Evolutionary conservation across 2,113 vertebrate species (phyloP).

Genomic region (Theristicus caerulescens): DNA sequence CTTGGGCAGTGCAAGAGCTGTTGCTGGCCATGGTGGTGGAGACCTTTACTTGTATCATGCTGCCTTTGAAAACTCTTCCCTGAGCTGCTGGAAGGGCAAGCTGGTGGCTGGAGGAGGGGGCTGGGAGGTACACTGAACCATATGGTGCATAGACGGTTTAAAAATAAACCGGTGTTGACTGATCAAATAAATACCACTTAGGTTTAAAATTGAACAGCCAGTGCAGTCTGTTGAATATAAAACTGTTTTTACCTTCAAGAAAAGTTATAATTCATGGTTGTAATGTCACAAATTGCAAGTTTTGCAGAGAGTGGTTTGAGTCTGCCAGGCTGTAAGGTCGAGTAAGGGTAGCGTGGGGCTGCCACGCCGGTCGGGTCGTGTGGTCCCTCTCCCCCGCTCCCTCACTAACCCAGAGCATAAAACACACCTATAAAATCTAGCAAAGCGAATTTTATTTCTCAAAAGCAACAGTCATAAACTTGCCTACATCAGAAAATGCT

Average conservation of each 20-base stretch:
- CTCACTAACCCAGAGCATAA: not conserved
- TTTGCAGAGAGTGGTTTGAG: not conserved
- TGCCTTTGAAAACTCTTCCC: not conserved
- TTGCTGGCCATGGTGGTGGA: not conserved
- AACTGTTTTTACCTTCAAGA: constrained; percentile 37
- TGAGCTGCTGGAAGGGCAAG: constrained; percentile 7
- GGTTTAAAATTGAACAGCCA: constrained; percentile 27
- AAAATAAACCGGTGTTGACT: constrained; percentile 54
- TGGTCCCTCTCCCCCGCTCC: not conserved
- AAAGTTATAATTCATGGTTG: constrained; percentile 41
- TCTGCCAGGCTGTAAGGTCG: not conserved
- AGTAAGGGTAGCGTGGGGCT: not conserved
- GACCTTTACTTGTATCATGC: not conserved
- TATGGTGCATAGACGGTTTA: not conserved
- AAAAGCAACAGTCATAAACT: not conserved
- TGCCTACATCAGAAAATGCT: not conserved
- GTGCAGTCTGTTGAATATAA: constrained; percentile 40
- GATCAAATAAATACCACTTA: constrained; percentile 64
- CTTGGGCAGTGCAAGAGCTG: not conserved
- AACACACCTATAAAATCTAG: not conserved
- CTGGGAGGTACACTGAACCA: constrained; percentile 16
- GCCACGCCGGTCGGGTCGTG: rapidly evolving
- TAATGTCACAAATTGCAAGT: constrained; percentile 7
- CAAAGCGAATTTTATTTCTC: constrained; percentile 37
- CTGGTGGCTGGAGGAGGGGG: constrained; percentile 5